phyloP scores from a whole-genome alignment of 2,888 invertebrate species.

The Drosophila engyochracea region DNA sequence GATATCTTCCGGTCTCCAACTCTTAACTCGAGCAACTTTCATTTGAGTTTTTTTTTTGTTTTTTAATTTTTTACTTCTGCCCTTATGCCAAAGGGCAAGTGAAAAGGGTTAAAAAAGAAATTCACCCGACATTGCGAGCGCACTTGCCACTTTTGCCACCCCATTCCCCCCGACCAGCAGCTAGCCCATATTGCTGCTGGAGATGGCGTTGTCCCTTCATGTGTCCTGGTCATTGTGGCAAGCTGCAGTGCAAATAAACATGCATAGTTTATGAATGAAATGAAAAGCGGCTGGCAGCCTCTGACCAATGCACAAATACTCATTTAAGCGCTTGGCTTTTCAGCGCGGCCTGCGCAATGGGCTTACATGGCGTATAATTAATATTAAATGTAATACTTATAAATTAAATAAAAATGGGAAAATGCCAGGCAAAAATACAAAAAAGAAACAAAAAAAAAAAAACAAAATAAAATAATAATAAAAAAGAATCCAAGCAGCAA shows the following conservation, averaged over 20 bases:
- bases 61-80: slow-evolving; percentile 25
- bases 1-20: neutral
- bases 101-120: slow-evolving; percentile 59
- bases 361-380: slow-evolving; percentile 80
- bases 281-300: slow-evolving; percentile 63
- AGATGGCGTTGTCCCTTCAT: slow-evolving; percentile 36
- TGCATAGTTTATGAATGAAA: slow-evolving; percentile 78
- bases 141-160: neutral
- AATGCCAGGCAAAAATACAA: slow-evolving; percentile 5
- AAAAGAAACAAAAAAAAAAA: neutral
- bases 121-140: slow-evolving; percentile 17
- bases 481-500: slow-evolving; percentile 1
- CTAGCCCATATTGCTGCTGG: neutral
- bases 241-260: slow-evolving; percentile 73
- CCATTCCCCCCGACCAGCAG: neutral
- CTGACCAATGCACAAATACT: slow-evolving; percentile 53
- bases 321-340: slow-evolving; percentile 68
- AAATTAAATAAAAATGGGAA: slow-evolving; percentile 74
- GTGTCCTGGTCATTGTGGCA: slow-evolving; percentile 68
- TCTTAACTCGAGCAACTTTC: neutral
- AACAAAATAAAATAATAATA: slow-evolving; percentile 1
- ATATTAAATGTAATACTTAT: slow-evolving; percentile 80
- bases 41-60: slow-evolving; percentile 2
- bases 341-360: slow-evolving; percentile 50
- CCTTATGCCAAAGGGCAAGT: slow-evolving; percentile 51